Base-by-base conservation (phyloP, 2,888 invertebrate species). In the Timema podura region DNA sequence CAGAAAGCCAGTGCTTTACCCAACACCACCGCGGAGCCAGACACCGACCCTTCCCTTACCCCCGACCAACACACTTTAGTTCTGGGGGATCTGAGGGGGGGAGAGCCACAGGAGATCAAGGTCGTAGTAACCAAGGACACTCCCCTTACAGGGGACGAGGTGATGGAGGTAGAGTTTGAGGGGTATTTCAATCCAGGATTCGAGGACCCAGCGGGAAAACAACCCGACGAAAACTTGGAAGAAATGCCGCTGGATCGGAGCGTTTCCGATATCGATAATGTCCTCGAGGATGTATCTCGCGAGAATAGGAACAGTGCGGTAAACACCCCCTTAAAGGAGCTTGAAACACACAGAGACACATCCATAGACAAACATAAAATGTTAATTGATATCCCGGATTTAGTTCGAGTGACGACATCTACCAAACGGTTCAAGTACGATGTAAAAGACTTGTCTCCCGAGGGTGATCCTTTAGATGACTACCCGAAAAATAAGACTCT, bases 141-240 rank as follows among this genome's bases (percentile, higher is more conserved):
- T 15, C 15, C n/a, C 13, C 54, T 46, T 30, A 68, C 13, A 44
- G 45, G 1, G 10, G 16, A 69, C 15, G 47, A 64, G 13, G 49
- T 30, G 11, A 57, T 66, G 59, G 71, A 69, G 59, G 69, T 64
- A 46, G 74, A 69, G n/a, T 70, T 64, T 59, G 48, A 79, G 74
- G 80, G 79, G 69, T 81, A 80, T 74, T 76, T 79, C 65, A 81
- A 81, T 76, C 80, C 81, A 30, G 79, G 79, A 49, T 81, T 80
- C 70, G 79, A 79, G 68, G 80, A 79, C 73, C 77, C 77, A 73
- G 73, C 73, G 45, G 74, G 64, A n/a, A 54, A 51, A 44, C 30
- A 64, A 64, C 10, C 15, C 6, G 57, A 9, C 9, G 47, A 15
- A 44, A 57, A 61, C 13, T 78, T 77, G 13, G 78, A 79, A 5